These are phyloP conservation scores for Desoria tigrina DNA, from an alignment of 2,888 invertebrate species.

Conservation along the genomic window DNA sequence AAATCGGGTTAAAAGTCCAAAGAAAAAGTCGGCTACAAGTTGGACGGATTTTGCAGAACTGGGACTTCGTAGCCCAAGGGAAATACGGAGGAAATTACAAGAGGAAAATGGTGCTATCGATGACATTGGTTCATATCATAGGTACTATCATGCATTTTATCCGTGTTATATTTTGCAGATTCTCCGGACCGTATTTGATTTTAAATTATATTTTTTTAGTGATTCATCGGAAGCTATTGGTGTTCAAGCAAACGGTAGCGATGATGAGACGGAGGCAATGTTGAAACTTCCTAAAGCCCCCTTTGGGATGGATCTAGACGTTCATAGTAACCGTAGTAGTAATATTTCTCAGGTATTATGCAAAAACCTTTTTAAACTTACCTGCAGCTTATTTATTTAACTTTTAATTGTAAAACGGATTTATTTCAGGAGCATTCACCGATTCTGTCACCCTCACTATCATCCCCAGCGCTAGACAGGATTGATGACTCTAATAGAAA, in stretches of 20 bases:
- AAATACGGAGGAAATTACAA: conserved; percentile 58
- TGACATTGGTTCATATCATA: conserved; percentile 54
- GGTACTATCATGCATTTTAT: too few relatives aligned
- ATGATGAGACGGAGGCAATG: conserved; percentile 56
- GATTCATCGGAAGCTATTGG: conserved; percentile 63
- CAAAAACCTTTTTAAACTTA: neutral
- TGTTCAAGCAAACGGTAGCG: conserved; percentile 59
- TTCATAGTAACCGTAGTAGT: conserved; percentile 65
- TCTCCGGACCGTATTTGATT: too few relatives aligned
- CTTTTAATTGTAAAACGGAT: neutral
- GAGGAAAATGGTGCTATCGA: conserved; percentile 52
- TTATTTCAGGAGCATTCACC: conserved; percentile 19
- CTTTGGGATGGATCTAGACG: conserved; percentile 66
- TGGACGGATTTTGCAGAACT: conserved; percentile 58
- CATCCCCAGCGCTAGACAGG: conserved; percentile 13
- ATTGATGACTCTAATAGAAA: neutral
- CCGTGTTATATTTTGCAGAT: conserved; percentile 55
- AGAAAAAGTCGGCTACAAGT: conserved; percentile 59
- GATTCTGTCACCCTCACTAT: conserved; percentile 13
- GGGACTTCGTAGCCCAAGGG: conserved; percentile 61
- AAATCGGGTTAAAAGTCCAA: conserved; percentile 55
- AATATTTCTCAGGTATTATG: conserved; percentile 61
- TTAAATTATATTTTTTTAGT: conserved; percentile 58
- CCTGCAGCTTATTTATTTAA: neutral
- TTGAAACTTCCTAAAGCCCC: conserved; percentile 60